These are phyloP conservation scores for Nothoprocta pentlandii DNA, from an alignment of 2,113 vertebrate genomes.

Conservation along the genomic window DNA sequence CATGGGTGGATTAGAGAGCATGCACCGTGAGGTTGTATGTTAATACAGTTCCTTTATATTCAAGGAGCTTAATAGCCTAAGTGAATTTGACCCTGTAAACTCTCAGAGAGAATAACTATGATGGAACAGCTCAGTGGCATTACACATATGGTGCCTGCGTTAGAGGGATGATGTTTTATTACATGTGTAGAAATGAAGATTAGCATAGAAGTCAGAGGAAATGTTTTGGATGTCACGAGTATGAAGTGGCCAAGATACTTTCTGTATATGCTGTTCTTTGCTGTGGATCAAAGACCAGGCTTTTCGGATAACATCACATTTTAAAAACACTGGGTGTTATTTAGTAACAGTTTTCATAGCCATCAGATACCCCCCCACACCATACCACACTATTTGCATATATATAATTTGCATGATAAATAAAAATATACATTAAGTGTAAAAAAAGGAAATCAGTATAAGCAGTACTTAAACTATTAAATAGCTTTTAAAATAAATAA, in stretches of 20 bases:
- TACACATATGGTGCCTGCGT: neutral
- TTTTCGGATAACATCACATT: neutral
- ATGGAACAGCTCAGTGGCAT: neutral
- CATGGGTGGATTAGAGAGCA: slow-evolving; percentile 5
- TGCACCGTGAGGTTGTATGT: neutral
- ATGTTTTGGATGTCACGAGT: neutral
- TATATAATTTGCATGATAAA: neutral
- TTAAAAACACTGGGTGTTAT: neutral
- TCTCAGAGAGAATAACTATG: neutral
- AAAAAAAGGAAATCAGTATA: neutral
- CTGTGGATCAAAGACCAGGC: neutral
- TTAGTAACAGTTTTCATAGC: neutral
- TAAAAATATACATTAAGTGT: neutral
- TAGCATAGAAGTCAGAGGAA: neutral
- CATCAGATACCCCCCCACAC: neutral
- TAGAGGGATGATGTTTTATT: neutral
- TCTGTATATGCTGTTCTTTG: neutral
- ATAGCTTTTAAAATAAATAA: neutral
- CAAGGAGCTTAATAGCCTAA: neutral
- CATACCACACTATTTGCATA: too few species aligned
- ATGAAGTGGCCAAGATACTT: neutral
- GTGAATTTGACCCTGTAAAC: slow-evolving; percentile 25
- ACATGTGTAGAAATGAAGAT: neutral
- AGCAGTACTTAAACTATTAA: neutral
- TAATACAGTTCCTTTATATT: slow-evolving; percentile 5